Evolutionary conservation across 2,888 invertebrate genomes (phyloP).

Genomic region (Linnaemya tessellans): DNA sequence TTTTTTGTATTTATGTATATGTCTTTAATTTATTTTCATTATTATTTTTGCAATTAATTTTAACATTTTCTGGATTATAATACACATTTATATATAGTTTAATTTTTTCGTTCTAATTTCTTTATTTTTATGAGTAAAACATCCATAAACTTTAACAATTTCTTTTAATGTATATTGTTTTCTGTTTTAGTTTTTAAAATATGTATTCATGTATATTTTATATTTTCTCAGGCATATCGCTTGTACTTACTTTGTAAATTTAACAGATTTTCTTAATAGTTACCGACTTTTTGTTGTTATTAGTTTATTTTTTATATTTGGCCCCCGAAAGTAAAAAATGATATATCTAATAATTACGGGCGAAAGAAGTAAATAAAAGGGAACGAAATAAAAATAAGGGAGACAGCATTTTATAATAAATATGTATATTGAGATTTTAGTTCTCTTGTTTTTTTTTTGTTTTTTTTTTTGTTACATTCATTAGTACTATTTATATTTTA

Average conservation of each 20-base stretch:
- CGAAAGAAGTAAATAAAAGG: constrained; percentile 42
- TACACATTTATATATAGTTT: constrained; percentile 74
- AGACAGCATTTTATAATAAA: constrained; percentile 25
- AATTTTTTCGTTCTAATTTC: constrained; percentile 23
- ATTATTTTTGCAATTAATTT: constrained; percentile 41
- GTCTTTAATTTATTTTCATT: constrained; percentile 53
- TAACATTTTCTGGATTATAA: constrained; percentile 73
- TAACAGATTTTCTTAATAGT: constrained; percentile 48
- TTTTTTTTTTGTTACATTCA: constrained; percentile 10
- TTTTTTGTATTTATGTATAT: constrained; percentile 26
- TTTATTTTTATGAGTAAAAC: constrained; percentile 68
- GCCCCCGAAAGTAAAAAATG: constrained; percentile 82
- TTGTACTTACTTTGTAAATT: constrained; percentile 60
- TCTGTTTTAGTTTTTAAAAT: constrained; percentile 64
- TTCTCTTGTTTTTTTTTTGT: too few species aligned
- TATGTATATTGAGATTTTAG: constrained; percentile 44
- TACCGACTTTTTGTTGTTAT: constrained; percentile 67
- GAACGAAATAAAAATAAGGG: constrained; percentile 67
- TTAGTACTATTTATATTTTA: constrained; percentile 49
- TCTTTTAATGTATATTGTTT: constrained; percentile 69
- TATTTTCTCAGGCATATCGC: constrained; percentile 59
- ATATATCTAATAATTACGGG: constrained; percentile 47
- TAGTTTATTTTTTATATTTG: constrained; percentile 75
- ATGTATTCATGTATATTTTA: constrained; percentile 11
- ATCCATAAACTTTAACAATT: constrained; percentile 82